Conservation (phyloP, 2,797 vertebrate species). For the Nyctibius grandis region DNA sequence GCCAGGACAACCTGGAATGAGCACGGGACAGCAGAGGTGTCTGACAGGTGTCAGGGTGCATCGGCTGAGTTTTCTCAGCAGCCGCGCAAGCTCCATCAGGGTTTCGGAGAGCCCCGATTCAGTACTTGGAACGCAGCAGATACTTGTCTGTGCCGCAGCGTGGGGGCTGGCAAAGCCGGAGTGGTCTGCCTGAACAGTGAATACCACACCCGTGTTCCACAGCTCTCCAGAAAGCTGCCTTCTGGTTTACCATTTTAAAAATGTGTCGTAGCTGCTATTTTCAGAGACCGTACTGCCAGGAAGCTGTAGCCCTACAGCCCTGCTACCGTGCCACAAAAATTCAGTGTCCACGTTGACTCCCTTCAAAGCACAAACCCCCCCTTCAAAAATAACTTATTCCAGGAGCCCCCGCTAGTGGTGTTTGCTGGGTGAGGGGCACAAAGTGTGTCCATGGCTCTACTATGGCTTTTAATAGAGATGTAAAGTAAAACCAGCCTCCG, state of each 20-base stretch:
- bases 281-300: constrained; percentile 9
- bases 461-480: background rate
- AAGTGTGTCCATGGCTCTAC: background rate
- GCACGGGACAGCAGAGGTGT: background rate
- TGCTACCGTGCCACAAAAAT: background rate
- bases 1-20: background rate
- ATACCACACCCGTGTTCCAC: constrained; percentile 20
- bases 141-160: background rate
- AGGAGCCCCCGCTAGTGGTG: background rate
- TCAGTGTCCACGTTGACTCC: background rate
- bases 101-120: background rate
- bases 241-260: constrained; percentile 29
- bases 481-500: background rate
- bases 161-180: constrained; percentile 21
- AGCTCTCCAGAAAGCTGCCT: constrained; percentile 35
- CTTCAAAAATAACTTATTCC: background rate
- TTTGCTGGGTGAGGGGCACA: background rate
- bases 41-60: background rate
- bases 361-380: background rate
- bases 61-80: background rate
- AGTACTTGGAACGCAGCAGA: background rate
- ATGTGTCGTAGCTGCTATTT: constrained; percentile 32
- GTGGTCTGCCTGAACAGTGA: constrained; percentile 12
- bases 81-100: background rate
- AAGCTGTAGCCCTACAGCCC: background rate